Base-by-base conservation (phyloP, 1,140 invertebrate species). In the Caenorhabditis brenneri region DNA sequence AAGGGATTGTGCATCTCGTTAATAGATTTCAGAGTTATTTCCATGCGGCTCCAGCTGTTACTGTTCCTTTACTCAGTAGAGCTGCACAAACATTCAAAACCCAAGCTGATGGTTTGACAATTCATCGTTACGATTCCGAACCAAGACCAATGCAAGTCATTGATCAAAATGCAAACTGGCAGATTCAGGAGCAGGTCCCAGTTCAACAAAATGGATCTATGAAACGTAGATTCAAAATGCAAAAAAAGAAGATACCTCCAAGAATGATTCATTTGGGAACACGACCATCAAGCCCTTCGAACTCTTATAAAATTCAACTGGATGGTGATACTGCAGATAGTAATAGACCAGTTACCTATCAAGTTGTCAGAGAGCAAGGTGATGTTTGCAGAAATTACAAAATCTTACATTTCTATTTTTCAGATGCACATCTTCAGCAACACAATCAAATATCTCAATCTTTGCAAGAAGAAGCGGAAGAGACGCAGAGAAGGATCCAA, bases 231-330 rank as follows among this genome's bases (percentile, higher is more conserved):
- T 74, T 74, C n/a, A 74, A 74, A 42, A 74, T 74, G 36, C n/a
- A 24, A n/a, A 82, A 82, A n/a, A 42, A 82, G 24, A 82, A 82
- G 60, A 39, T 82, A 31, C 81, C 81, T 12, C 81, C 81, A n/a
- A 24, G 81, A 31, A 65, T 58, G 60, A 82, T 82, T 69, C 39
- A 46, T 48, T 46, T 42, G 58, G 81, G 55, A 58, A 81, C 48
- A n/a, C 22, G 60, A n/a, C 51, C 39, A 42, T 58, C 53, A 1
- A 42, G 27, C 42, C 65, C 27, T 10, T 74, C 65, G 1, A 74
- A 74, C 15, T n/a, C 65, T 24, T 74, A 74, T 74, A 29, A 29
- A 15, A 74, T 74, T 42, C 65, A 74, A 46, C 10, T 74, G 22
- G 65, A 74, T 74, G 33, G 27, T 12, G 65, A 74, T 12, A 36